A percentile compares a stretch with the other conserved stretches of the same genome.
Evolutionary conservation across 2,888 invertebrate genomes (phyloP).

Genomic region (Daptonema setosum): DNA sequence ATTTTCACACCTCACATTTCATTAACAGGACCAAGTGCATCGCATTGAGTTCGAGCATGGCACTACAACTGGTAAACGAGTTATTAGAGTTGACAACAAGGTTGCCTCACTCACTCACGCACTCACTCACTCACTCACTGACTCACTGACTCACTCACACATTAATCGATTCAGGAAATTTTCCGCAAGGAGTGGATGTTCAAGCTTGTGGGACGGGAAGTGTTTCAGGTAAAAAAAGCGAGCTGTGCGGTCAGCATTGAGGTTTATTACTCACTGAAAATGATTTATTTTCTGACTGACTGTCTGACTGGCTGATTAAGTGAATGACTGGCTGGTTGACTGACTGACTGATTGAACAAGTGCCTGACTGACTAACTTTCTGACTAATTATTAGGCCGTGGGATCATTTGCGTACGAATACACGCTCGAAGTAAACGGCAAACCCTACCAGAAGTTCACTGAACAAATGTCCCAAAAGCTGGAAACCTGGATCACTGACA

Average conservation of each 20-base stretch:
- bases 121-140: background rate
- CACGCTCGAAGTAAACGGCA: slow-evolving; percentile 53
- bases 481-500: slow-evolving; percentile 46
- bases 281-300: too few relatives aligned
- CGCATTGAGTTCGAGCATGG: slow-evolving; percentile 49
- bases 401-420: slow-evolving; percentile 58
- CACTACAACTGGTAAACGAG: slow-evolving; percentile 59
- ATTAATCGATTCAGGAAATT: slow-evolving; percentile 40
- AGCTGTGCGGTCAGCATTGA: slow-evolving; percentile 38
- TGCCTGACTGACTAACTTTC: too few relatives aligned
- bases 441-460: slow-evolving; percentile 52
- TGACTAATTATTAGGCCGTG: too few relatives aligned
- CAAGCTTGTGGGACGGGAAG: slow-evolving; percentile 62
- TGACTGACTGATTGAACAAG: too few relatives aligned
- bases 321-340: too few relatives aligned
- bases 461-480: slow-evolving; percentile 54
- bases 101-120: slow-evolving; percentile 22
- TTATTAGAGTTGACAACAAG: slow-evolving; percentile 55
- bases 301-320: too few relatives aligned
- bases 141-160: background rate
- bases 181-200: slow-evolving; percentile 69
- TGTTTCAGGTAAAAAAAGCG: slow-evolving; percentile 44
- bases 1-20: too few relatives aligned
- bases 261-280: background rate
- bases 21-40: slow-evolving; percentile 31